Conservation (phyloP, 2,113 vertebrate genomes). For the Dicentrarchus labrax region DNA sequence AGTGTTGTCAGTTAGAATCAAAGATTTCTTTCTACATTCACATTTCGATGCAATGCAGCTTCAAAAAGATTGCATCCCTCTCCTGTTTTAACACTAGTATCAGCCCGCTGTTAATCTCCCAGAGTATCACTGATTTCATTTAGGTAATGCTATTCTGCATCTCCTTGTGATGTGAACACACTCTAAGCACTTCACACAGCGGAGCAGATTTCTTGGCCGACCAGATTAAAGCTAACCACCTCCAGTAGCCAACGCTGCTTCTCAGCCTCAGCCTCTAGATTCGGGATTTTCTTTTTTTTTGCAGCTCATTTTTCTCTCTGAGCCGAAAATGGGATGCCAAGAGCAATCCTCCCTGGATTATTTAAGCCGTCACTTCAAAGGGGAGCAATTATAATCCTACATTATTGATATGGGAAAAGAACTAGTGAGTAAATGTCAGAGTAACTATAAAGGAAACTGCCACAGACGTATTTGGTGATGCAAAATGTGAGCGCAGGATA, state of each 20-base stretch:
- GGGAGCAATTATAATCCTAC: conserved; percentile 73
- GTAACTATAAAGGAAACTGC: conserved; percentile 36
- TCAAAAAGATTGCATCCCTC: neutral
- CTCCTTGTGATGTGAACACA: conserved; percentile 35
- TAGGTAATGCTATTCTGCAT: conserved; percentile 21
- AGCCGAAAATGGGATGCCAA: conserved; percentile 69
- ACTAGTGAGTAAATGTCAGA: conserved; percentile 63
- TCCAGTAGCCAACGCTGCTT: conserved; percentile 40
- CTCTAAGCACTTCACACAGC: conserved; percentile 4
- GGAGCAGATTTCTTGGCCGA: conserved; percentile 43
- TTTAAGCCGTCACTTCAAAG: conserved; percentile 77
- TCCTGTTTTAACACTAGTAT: too few species aligned
- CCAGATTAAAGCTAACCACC: conserved; percentile 60
- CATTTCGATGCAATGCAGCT: neutral
- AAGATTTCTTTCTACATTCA: neutral
- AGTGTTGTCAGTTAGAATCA: neutral
- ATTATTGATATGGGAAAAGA: conserved; percentile 74
- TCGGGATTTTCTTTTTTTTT: conserved; percentile 24
- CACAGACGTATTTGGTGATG: conserved; percentile 30
- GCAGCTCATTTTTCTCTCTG: conserved; percentile 25
- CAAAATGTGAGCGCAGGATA: conserved; percentile 22
- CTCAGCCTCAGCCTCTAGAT: conserved; percentile 39
- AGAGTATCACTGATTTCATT: conserved; percentile 4
- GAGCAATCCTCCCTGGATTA: conserved; percentile 75
- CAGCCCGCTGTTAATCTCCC: too few species aligned